Base-by-base conservation (phyloP, 1,140 invertebrate species). In the Campodea augens region DNA sequence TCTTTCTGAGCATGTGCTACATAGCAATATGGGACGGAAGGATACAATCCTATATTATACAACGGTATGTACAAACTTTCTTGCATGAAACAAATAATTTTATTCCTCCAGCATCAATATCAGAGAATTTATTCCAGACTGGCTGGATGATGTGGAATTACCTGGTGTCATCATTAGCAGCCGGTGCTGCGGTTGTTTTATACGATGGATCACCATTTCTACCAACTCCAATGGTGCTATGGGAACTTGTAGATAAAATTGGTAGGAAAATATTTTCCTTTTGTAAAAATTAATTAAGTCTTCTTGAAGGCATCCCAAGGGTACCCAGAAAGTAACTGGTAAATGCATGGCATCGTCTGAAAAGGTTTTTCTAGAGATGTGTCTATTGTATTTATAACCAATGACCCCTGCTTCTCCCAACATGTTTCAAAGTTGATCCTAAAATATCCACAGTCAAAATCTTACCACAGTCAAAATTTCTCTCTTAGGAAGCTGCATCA, bases 101-200 rank as follows among this genome's bases (percentile, higher is more conserved):
- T 36, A 21, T 10, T n/a, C 5, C 24, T 24, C 19, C 42, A 25
- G 2, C 10, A 29, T 5, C 25, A 20, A 13, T 19, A 27, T 41
- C 20, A 3, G 7, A 20, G n/a, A 15, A 32, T 37, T 44, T 15
- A 41, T 44, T 32, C 19, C 39, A 68, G 66, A 64, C 66, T 32
- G 72, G 72, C 21, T 74, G 72, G 73, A 75, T 75, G 70, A 72
- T 75, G 72, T 75, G 71, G 68, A 73, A 75, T 54, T 74, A 72
- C 70, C 46, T 70, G 42, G 57, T 69, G 15, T 51, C 54, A 12
- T 54, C 57, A 3, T 49, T 68, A 20, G 56, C 56, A 22, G 53
- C 64, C 4, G 73, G 73, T 5, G 61, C 65, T 12, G 54, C 66
- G n/a, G 61, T 75, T 37, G 66, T 74, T 13, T 53, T 74, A 2